A percentile compares a stretch with the other conserved stretches of the same genome.
phyloP scores from a whole-genome alignment of 2,888 invertebrate genomes.

The Ecdyonurus torrentis region DNA sequence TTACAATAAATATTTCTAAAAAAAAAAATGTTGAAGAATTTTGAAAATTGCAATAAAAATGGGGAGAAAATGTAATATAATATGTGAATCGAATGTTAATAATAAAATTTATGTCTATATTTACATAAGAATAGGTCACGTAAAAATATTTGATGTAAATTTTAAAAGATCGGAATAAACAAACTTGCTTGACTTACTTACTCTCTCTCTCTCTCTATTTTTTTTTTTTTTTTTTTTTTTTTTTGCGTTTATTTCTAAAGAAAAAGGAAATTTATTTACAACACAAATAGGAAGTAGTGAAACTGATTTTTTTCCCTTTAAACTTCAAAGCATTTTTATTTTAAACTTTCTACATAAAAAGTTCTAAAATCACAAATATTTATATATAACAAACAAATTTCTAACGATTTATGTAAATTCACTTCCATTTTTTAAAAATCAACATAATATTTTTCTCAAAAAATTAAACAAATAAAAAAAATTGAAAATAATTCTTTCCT shows the following conservation, averaged over 20 bases:
- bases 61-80: background rate
- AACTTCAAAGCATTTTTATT: too few relatives aligned
- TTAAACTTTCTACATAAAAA: too few relatives aligned
- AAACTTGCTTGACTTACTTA: background rate
- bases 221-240: background rate
- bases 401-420: too few relatives aligned
- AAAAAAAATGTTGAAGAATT: background rate
- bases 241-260: background rate
- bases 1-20: background rate
- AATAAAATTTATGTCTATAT: too few relatives aligned
- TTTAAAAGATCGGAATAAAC: background rate
- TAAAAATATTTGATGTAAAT: background rate
- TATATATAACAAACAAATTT: too few relatives aligned
- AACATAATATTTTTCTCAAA: too few relatives aligned
- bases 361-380: too few relatives aligned
- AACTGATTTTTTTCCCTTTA: too few relatives aligned
- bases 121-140: background rate
- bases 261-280: background rate
- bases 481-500: too few relatives aligned
- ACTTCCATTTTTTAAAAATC: too few relatives aligned
- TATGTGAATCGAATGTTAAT: background rate
- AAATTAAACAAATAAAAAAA: too few relatives aligned
- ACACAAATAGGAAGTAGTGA: too few relatives aligned
- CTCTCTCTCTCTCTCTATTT: background rate
- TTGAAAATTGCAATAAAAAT: background rate